phyloP scores from a whole-genome alignment of 2,888 invertebrate species.

The Epinotia demarniana region DNA sequence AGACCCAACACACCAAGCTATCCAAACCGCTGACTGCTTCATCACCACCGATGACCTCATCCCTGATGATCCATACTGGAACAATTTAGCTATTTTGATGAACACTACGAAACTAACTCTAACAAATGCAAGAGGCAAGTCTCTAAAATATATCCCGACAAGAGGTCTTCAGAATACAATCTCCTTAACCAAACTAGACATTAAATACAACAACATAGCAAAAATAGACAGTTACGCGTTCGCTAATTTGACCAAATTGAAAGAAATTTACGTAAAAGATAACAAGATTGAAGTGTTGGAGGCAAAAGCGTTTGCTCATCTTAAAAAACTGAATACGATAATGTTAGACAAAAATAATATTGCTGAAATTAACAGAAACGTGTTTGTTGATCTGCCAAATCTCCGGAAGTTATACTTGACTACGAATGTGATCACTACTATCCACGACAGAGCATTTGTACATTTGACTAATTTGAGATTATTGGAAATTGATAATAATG shows the following conservation, averaged over 20 bases:
- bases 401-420: conserved; percentile 90
- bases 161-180: conserved; percentile 85
- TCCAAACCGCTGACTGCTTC: conserved; percentile 89
- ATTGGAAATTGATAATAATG: conserved; percentile 91
- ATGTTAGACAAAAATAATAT: conserved; percentile 90
- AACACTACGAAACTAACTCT: conserved; percentile 87
- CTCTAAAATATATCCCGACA: conserved; percentile 88
- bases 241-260: conserved; percentile 87
- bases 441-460: conserved; percentile 94
- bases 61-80: conserved; percentile 87
- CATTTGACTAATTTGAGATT: conserved; percentile 88
- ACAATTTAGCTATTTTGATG: conserved; percentile 86
- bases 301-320: conserved; percentile 88
- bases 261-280: conserved; percentile 87
- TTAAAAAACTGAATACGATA: conserved; percentile 86
- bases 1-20: conserved; percentile 58
- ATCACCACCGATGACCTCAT: conserved; percentile 85
- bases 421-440: conserved; percentile 91
- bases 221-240: conserved; percentile 88
- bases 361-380: conserved; percentile 88
- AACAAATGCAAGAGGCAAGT: conserved; percentile 86
- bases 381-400: conserved; percentile 89
- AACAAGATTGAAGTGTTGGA: conserved; percentile 87
- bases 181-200: conserved; percentile 82
- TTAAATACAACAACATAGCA: conserved; percentile 88